Conservation (phyloP, 2,113 vertebrate genomes). For the Malaclemys terrapin region DNA sequence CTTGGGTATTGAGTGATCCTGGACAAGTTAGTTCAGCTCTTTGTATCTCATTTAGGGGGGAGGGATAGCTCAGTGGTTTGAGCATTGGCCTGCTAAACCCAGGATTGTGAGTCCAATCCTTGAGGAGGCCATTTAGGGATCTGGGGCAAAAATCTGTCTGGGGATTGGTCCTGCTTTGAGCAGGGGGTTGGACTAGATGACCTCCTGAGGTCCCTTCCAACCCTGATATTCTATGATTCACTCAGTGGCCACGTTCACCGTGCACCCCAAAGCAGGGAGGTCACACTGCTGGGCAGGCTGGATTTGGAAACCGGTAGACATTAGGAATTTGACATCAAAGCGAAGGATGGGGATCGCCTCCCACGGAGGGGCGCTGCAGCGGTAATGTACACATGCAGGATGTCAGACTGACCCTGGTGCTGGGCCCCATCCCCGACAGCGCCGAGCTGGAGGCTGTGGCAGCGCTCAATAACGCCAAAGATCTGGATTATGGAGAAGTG, state of each 20-base stretch:
- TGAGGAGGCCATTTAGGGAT: no score
- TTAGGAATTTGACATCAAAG: conserved; percentile 74
- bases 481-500: conserved; percentile 78
- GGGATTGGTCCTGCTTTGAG: no score
- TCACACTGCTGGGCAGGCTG: conserved; percentile 62
- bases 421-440: conserved; percentile 74
- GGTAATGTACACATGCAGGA: conserved; percentile 78
- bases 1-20: no score
- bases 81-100: no score
- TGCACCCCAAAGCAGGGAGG: conserved; percentile 75
- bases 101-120: no score
- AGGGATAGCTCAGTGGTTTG: no score
- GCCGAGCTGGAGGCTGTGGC: conserved; percentile 76
- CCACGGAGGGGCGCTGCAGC: conserved; percentile 79
- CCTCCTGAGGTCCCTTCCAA: no score
- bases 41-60: no score
- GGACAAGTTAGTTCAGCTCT: no score
- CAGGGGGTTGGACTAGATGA: no score
- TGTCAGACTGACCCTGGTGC: conserved; percentile 75
- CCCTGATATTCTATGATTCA: no score
- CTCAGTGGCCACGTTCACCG: conserved; percentile 32
- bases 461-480: conserved; percentile 78
- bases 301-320: conserved; percentile 71
- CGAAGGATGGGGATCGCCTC: conserved; percentile 76
- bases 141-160: no score